Evolutionary conservation across 2,113 vertebrate species (phyloP), one percentile per base, ranked within the genome.

Genomic region (Bubo scandiacus): DNA sequence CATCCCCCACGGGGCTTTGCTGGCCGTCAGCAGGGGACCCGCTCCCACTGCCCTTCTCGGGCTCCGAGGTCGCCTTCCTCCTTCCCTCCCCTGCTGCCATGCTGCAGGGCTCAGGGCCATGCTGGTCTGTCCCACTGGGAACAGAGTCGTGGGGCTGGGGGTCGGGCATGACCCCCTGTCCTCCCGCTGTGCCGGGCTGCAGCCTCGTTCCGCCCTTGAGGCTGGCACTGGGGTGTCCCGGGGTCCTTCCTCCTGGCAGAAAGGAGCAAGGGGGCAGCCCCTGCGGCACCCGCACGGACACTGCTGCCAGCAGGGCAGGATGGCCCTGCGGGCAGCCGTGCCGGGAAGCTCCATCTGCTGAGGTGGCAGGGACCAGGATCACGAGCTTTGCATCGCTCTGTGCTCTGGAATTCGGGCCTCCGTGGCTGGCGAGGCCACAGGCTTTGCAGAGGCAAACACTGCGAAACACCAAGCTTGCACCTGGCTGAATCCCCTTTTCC

Each of bases 231-330:
- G 63, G 12, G 11, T 81, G 86, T 90, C 59, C 77, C 0, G 5
- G 22, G n/a, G 51, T 86, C 59, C 82, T 86, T 83, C 86, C 91
- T 81, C 94, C 96, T 97, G 83, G 36, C 25, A 86, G 67, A 70
- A 94, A 22, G 18, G 36, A 94, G 58, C 40, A 34, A 80, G 49
- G 58, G n/a, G 11, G 12, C 30, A 86, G 63, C 32, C 10, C 27
- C 40, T 81, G 45, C 22, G 36, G 58, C 54, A 95, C 40, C 88
- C 63, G 27, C 62, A 29, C 10, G 43, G 62, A 36, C 55, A 68
- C 10, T 40, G 9, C 63, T 29, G 45, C 43, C 57, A 2, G 0
- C 3, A 27, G 21, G 43, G 23, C 42, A 38, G 38, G 17, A 47
- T 22, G 38, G 57, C 59, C 22, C 21, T 8, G 15, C 27, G 34